A percentile compares a stretch with the other conserved stretches of the same genome.
Conservation (phyloP, 1,140 invertebrate genomes). For the Drusus annulatus region DNA sequence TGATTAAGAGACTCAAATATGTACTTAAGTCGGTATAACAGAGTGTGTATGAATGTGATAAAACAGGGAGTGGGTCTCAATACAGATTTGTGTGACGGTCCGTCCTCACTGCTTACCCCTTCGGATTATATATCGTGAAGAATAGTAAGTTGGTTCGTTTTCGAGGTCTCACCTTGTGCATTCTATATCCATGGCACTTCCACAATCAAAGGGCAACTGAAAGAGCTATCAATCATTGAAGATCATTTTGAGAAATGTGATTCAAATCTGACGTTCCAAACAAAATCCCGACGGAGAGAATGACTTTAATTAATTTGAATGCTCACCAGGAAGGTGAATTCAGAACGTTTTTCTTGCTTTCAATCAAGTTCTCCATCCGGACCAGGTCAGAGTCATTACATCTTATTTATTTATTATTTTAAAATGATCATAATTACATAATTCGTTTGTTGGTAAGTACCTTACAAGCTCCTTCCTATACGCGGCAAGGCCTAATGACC, state of each 20-base stretch:
- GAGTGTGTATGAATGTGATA: no score
- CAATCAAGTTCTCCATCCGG: background rate
- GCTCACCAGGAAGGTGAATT: conserved; percentile 2
- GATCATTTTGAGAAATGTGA: conserved; percentile 34
- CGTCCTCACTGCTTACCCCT: no score
- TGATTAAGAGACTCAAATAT: no score
- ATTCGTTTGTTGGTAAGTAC: background rate
- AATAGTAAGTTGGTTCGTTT: no score
- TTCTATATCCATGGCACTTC: no score
- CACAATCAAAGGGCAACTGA: conserved; percentile 25
- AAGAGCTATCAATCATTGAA: conserved; percentile 28
- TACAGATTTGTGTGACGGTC: no score
- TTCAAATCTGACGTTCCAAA: conserved; percentile 25
- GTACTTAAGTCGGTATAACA: no score
- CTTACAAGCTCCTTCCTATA: background rate
- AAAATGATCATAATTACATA: background rate
- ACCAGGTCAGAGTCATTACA: background rate
- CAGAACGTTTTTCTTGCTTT: conserved; percentile 2
- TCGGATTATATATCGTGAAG: no score
- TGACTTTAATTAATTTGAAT: conserved; percentile 30
- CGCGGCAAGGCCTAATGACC: background rate
- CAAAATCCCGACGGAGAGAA: conserved; percentile 20
- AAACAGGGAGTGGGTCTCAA: no score
- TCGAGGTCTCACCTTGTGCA: no score
- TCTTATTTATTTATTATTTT: background rate